Evolutionary conservation across 2,797 vertebrate species (phyloP), one percentile per base, ranked within the genome.

Genomic region (Acipenser oxyrinchus): DNA sequence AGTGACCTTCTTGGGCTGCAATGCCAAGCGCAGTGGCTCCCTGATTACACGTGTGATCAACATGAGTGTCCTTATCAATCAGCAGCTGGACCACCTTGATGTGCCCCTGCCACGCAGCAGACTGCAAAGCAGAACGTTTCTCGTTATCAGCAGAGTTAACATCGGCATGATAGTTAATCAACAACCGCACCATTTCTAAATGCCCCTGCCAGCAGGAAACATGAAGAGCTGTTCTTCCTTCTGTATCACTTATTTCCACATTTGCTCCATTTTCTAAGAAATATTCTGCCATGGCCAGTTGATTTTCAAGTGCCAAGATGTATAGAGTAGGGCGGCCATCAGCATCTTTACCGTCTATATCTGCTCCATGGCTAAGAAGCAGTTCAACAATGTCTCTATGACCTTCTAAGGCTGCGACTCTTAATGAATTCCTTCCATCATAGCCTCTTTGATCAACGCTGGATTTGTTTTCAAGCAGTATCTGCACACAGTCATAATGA

Each of bases 151-250:
- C 90, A 8, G 96, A 91, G 0, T 99, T 99, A 71, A 99, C 88
- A 4, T 97, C 90, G 0, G 94, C 96, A 0, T 93, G 92, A 72
- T 88, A 93, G 1, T 93, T 92, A 37, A 98, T 87, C 70, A 99
- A 89, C 79, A 93, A 82, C 75, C 92, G 88, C 60, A 96, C 95
- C 94, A 97, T 97, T 73, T 99, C 96, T 69, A 94, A 66, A 18
- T 99, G 97, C 57, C 97, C 97, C 82, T 98, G 96, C 97, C 97
- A 99, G 84, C 96, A 97, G 78, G 96, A 98, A 71, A 98, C 97
- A 10, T 99, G 97, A 59, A 99, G 95, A 0, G 95, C 96, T 0
- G 96, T 99, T 75, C 97, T 89, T 12, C 97, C 97, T 81, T 99
- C 97, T 0, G 90, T 87, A 81, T 99, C 97, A 6, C 89, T 90